Evolutionary conservation across 2,797 vertebrate species (phyloP).

Genomic region (Enteromius radiatus): DNA sequence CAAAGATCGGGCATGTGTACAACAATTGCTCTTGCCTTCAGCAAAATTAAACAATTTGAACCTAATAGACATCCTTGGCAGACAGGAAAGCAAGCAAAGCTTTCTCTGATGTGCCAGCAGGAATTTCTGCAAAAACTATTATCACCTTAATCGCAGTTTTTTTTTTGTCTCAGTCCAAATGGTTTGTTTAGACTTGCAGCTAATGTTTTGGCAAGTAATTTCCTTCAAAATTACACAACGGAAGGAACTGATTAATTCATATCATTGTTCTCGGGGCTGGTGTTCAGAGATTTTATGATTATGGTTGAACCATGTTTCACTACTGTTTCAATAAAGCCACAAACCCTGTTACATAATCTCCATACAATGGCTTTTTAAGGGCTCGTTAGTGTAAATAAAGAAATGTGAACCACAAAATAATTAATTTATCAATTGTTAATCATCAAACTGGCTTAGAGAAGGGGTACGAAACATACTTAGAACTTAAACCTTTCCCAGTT

Average conservation of each 20-base stretch:
- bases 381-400: neutral
- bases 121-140: slow-evolving; percentile 44
- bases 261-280: slow-evolving; percentile 1
- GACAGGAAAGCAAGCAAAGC: slow-evolving; percentile 55
- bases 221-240: slow-evolving; percentile 57
- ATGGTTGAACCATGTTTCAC: neutral
- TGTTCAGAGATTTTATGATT: neutral
- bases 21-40: slow-evolving; percentile 49
- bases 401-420: neutral
- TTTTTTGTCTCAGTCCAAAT: slow-evolving; percentile 46
- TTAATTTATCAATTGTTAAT: neutral
- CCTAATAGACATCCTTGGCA: slow-evolving; percentile 58
- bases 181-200: slow-evolving; percentile 30
- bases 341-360: neutral
- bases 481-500: neutral
- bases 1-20: slow-evolving; percentile 46
- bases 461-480: neutral
- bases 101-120: slow-evolving; percentile 46
- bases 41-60: slow-evolving; percentile 43
- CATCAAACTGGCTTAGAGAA: too few relatives aligned
- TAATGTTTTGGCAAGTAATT: slow-evolving; percentile 56
- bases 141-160: slow-evolving; percentile 37
- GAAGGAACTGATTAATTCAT: slow-evolving; percentile 46
- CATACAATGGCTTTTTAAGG: neutral
- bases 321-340: neutral